phyloP scores from a whole-genome alignment of 2,797 vertebrate genomes.

The Paramormyrops hopkinsi region DNA sequence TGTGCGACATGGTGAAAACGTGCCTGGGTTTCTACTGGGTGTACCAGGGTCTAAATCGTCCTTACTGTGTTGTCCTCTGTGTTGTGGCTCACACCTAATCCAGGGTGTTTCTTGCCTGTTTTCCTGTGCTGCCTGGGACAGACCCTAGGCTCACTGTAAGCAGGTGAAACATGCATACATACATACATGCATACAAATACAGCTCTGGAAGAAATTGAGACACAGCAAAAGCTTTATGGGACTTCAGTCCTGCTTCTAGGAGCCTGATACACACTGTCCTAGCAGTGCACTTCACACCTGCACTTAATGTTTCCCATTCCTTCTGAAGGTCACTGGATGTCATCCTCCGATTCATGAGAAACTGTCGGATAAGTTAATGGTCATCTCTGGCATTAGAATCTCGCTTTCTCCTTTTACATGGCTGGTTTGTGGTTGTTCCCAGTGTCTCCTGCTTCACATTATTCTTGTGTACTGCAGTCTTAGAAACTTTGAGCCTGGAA shows the following conservation, averaged over 20 bases:
- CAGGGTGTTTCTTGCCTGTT: background rate
- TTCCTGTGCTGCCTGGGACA: background rate
- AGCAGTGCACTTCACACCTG: too few species aligned
- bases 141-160: background rate
- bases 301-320: background rate
- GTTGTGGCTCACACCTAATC: background rate
- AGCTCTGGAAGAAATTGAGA: too few species aligned
- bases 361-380: background rate
- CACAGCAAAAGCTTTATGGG: too few species aligned
- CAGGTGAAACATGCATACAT: background rate
- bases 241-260: too few species aligned
- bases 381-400: background rate
- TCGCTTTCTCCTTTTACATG: background rate
- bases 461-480: background rate
- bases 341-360: background rate
- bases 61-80: background rate
- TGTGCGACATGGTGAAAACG: background rate
- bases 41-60: background rate
- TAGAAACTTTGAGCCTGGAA: background rate
- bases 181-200: too few species aligned
- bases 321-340: background rate
- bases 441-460: background rate
- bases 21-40: background rate
- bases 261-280: too few species aligned
- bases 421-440: background rate